Percentiles rank a stretch among this genome's conserved stretches.
These are phyloP conservation scores for Trochalopteron elliotii DNA, from an alignment of 2,113 vertebrate genomes.

Conservation along the genomic window DNA sequence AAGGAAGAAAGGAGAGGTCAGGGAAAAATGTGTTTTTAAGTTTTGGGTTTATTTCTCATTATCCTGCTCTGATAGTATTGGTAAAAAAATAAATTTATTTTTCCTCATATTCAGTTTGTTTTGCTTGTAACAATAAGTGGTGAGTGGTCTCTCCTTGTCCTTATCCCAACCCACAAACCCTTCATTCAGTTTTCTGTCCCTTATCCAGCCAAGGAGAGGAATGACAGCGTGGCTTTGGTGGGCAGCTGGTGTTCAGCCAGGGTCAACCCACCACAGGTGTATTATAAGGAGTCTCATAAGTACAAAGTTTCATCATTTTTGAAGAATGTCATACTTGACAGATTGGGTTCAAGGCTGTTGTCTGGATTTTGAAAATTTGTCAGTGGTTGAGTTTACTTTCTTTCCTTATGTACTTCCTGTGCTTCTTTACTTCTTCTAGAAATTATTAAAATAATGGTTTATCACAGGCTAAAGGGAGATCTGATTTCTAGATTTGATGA, in stretches of 20 bases:
- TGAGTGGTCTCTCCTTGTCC: neutral
- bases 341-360: neutral
- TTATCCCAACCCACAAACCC: neutral
- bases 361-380: neutral
- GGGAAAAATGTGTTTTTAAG: neutral
- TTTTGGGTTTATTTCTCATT: neutral
- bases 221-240: neutral
- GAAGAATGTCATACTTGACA: neutral
- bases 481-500: slow-evolving; percentile 20
- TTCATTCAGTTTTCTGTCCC: neutral
- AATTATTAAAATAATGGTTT: neutral
- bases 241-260: neutral
- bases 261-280: neutral
- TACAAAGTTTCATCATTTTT: neutral
- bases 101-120: neutral
- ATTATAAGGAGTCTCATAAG: neutral
- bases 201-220: neutral
- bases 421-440: neutral
- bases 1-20: neutral
- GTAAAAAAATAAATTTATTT: neutral
- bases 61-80: neutral
- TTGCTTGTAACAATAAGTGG: neutral
- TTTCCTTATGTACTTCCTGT: neutral
- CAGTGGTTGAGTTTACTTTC: neutral
- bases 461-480: slow-evolving; percentile 7